Conservation (phyloP, 2,113 vertebrate species). For the Calyptommatus sinebrachiatus region DNA sequence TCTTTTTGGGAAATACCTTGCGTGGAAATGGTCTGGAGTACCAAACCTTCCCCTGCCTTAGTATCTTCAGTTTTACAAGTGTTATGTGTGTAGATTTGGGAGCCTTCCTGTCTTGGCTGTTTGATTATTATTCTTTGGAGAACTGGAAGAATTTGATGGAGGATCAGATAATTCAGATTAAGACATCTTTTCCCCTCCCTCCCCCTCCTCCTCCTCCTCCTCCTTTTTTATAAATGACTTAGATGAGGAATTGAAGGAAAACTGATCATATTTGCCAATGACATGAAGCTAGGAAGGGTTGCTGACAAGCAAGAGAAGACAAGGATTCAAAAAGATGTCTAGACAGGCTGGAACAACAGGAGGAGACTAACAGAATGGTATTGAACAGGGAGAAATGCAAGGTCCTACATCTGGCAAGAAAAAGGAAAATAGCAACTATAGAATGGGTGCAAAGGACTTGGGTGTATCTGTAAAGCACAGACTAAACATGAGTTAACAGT, state of each 20-base stretch:
- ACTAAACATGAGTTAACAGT: too few species aligned
- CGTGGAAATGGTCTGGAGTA: background rate
- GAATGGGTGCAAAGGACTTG: too few species aligned
- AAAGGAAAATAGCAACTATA: too few species aligned
- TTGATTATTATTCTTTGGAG: background rate
- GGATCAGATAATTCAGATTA: background rate
- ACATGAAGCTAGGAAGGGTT: too few species aligned
- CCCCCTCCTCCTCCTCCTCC: background rate
- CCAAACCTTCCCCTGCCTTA: background rate
- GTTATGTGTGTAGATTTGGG: background rate
- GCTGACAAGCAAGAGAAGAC: background rate
- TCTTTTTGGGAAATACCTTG: background rate
- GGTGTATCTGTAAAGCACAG: too few species aligned
- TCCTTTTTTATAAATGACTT: too few species aligned
- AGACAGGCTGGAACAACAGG: too few species aligned
- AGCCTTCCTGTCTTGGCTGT: background rate
- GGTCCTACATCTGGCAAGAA: too few species aligned
- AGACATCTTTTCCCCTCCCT: background rate
- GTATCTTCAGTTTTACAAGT: background rate
- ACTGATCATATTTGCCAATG: too few species aligned
- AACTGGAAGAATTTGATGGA: background rate
- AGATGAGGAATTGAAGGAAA: too few species aligned
- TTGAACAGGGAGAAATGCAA: too few species aligned
- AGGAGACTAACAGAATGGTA: too few species aligned
- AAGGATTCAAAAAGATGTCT: background rate